Evolutionary conservation across 1,140 invertebrate species (phyloP), one percentile per base, ranked within the genome.

Genomic region (Ips nitidus): DNA sequence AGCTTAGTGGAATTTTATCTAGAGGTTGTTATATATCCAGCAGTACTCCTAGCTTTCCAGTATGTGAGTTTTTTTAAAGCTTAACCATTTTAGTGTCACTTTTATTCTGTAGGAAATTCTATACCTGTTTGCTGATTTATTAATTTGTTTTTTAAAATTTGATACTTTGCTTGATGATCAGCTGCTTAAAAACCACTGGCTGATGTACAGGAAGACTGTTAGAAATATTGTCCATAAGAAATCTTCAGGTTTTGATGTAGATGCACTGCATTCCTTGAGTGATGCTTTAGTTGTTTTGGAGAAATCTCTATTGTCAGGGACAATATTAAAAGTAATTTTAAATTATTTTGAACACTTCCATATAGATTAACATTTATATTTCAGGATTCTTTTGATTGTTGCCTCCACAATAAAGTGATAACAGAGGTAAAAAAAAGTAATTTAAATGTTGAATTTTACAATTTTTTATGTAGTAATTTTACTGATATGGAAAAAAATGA

Each of bases 381-480:
- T 60, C 43, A 78, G 7, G 80, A 77, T 55, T 75, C 80, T 1
- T 79, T 94, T 4, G 88, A 92, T 74, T 86, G 86, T 73, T 81
- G 87, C 41, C 86, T 90, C 82, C 85, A 88, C 67, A 81, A 90
- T 41, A 86, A 85, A 65, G 81, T 83, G 69, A 83, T 82, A 52
- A 76, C 85, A 41, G 82, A 84, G 22, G 81, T 86, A 5, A 92
- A 91, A 76, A 89, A 87, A 74, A 82, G 84, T 6, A 76, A 81
- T 53, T 85, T 94, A 76, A 85, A 84, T 53, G 87, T 90, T 72
- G 91, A 94, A 79, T 88, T 94, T 78, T 80, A 84, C 40, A 82
- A 85, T 47, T 94, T 90, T 77, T 82, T 95, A 42, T 88, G 85
- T 76, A 87, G 87, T 74, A 81, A 84, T 40, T 82, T 92, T 42